These are phyloP conservation scores for Luehdorfia chinensis DNA, from an alignment of 1,140 invertebrate species.

Conservation along the genomic window DNA sequence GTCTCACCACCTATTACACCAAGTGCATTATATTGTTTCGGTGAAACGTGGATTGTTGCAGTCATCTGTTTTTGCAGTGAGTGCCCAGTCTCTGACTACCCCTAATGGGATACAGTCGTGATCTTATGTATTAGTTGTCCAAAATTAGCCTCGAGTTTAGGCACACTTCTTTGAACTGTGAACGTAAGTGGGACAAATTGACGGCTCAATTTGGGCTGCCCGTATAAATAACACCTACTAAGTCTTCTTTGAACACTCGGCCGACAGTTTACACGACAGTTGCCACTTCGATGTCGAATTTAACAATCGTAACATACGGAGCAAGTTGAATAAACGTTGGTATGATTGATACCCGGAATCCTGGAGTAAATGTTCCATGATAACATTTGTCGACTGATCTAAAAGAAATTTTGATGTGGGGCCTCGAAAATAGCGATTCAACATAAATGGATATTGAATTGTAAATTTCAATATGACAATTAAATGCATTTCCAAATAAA, in stretches of 20 bases:
- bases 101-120: too few relatives aligned
- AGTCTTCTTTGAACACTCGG: background rate
- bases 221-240: constrained; percentile 3
- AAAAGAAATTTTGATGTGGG: constrained; percentile 12
- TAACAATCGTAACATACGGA: constrained; percentile 19
- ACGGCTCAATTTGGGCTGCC: constrained; percentile 7
- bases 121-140: too few relatives aligned
- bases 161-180: background rate
- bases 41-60: too few relatives aligned
- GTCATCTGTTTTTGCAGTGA: too few relatives aligned
- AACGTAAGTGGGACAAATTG: constrained; percentile 1
- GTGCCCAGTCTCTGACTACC: too few relatives aligned
- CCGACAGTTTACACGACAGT: background rate
- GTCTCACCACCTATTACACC: too few relatives aligned
- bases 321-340: constrained; percentile 17
- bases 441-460: too few relatives aligned
- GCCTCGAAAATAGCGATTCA: constrained; percentile 17
- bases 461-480: too few relatives aligned
- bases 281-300: background rate
- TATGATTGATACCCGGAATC: constrained; percentile 26
- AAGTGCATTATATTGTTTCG: too few relatives aligned
- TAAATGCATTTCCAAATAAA: too few relatives aligned
- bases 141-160: background rate
- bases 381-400: constrained; percentile 21
- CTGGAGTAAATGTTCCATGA: background rate